phyloP scores from a whole-genome alignment of 2,797 vertebrate genomes.

The Leptoclinus maculatus region DNA sequence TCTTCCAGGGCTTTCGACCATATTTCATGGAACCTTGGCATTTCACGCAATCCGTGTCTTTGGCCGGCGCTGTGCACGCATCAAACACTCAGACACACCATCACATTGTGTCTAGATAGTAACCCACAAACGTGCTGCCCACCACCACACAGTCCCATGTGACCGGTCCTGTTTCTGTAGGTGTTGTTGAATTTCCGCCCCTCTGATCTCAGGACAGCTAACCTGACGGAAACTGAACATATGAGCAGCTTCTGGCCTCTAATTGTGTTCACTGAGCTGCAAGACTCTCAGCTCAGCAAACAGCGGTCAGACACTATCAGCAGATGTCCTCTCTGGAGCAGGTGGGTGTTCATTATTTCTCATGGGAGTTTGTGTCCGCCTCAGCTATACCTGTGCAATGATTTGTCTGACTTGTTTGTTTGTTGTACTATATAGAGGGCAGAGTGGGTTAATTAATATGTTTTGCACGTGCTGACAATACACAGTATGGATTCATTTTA shows the following conservation, averaged over 20 bases:
- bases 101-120: not conserved
- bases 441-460: not conserved
- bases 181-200: constrained; percentile 33
- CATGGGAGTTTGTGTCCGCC: constrained; percentile 14
- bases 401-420: not conserved
- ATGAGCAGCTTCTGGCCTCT: constrained; percentile 38
- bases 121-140: not conserved
- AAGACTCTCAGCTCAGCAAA: constrained; percentile 63
- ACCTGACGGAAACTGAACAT: constrained; percentile 60
- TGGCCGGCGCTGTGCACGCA: not conserved
- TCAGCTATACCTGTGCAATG: constrained; percentile 14
- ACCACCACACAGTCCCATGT: constrained; percentile 6
- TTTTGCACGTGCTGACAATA: not conserved
- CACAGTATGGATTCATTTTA: too few relatives aligned
- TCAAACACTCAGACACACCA: not conserved
- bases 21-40: not conserved
- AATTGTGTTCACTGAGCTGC: constrained; percentile 68
- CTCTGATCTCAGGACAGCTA: constrained; percentile 48
- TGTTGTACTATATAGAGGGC: not conserved
- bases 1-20: not conserved
- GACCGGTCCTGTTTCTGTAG: constrained; percentile 26
- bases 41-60: not conserved
- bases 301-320: constrained; percentile 52
- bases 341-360: constrained; percentile 52
- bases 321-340: constrained; percentile 52